Evolutionary conservation across 2,113 vertebrate species (phyloP).

Genomic region (Nesogale talazaci): DNA sequence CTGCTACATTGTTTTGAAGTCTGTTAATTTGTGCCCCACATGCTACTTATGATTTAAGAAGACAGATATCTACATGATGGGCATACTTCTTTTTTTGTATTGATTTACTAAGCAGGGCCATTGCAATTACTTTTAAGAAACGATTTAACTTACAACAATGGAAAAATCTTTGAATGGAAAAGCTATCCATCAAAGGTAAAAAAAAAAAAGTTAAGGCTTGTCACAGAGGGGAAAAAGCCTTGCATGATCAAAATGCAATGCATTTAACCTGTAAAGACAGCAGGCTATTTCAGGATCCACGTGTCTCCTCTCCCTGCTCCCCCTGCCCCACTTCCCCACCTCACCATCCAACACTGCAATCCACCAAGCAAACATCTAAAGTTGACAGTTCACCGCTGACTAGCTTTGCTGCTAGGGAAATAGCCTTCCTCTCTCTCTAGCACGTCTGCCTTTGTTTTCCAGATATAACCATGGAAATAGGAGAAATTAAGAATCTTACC

Average conservation of each 20-base stretch:
- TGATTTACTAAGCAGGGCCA: conserved; percentile 55
- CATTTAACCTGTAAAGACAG: conserved; percentile 57
- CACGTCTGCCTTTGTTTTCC: neutral
- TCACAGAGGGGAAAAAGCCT: conserved; percentile 58
- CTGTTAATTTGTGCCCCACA: conserved; percentile 45
- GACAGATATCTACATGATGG: neutral
- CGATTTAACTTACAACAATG: conserved; percentile 68
- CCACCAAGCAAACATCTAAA: neutral
- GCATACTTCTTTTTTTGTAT: conserved; percentile 23
- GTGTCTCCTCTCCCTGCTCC: neutral
- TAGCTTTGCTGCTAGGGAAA: neutral
- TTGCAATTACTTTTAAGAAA: conserved; percentile 72
- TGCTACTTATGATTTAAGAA: conserved; percentile 44
- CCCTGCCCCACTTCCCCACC: too few species aligned
- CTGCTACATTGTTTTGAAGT: conserved; percentile 39
- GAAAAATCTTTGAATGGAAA: conserved; percentile 78
- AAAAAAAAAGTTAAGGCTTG: conserved; percentile 39
- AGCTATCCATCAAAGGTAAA: conserved; percentile 68
- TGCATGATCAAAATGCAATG: conserved; percentile 59
- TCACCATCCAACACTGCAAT: neutral
- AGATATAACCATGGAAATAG: neutral
- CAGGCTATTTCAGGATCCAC: neutral
- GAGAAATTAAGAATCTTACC: neutral
- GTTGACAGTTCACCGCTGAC: neutral
- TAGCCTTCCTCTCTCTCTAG: neutral